Percentiles rank a stretch among this genome's conserved stretches.
phyloP scores from a whole-genome alignment of 2,113 vertebrate genomes.

The Mixornis gularis region DNA sequence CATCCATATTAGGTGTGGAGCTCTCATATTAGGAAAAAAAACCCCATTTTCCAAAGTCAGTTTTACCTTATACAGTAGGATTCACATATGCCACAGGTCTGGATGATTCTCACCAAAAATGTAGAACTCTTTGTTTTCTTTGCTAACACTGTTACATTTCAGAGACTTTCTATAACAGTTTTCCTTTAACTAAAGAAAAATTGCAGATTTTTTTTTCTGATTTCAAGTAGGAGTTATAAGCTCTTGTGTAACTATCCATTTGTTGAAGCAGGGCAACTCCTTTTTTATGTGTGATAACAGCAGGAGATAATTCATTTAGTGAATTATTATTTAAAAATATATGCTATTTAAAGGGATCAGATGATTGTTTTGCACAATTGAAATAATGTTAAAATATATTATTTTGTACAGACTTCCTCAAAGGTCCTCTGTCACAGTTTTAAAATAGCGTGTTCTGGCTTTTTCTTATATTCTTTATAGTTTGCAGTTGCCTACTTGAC shows the following conservation, averaged over 20 bases:
- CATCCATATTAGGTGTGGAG: background rate
- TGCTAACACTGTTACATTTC: background rate
- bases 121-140: background rate
- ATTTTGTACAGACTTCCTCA: background rate
- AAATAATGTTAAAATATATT: background rate
- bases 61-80: background rate
- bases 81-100: background rate
- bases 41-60: background rate
- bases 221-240: background rate
- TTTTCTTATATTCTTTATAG: background rate
- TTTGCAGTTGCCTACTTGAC: background rate
- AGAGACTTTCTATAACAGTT: background rate
- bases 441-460: background rate
- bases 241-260: background rate
- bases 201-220: background rate
- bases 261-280: rapidly evolving
- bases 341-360: background rate
- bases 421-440: background rate
- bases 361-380: background rate
- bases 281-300: background rate
- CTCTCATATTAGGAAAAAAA: background rate
- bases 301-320: background rate
- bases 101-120: background rate
- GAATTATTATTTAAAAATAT: background rate
- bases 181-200: background rate